phyloP scores from a whole-genome alignment of 2,797 vertebrate genomes.

The Falco naumanni region DNA sequence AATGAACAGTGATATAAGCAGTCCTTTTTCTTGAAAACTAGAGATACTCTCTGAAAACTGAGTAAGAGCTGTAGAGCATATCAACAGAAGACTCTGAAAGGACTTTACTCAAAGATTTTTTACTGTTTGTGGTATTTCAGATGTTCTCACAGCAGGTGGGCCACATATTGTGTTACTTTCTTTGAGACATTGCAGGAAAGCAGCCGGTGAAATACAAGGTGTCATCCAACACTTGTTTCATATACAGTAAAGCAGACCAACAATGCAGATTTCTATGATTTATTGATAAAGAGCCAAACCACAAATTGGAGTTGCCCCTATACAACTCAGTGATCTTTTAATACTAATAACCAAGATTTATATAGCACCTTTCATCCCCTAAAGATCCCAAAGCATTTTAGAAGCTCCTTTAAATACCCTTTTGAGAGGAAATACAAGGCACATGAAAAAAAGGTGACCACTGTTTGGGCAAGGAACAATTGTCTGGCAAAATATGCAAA shows the following conservation, averaged over 20 bases:
- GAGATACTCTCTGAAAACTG: neutral
- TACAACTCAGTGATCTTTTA: slow-evolving; percentile 28
- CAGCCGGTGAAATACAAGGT: slow-evolving; percentile 50
- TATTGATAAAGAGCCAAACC: slow-evolving; percentile 8
- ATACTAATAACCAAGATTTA: slow-evolving; percentile 44
- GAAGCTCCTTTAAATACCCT: neutral
- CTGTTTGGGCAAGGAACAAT: neutral
- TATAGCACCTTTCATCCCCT: neutral
- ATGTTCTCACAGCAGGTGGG: slow-evolving; percentile 47
- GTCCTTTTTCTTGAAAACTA: neutral
- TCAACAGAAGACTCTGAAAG: slow-evolving; percentile 8
- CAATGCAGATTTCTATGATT: slow-evolving; percentile 47
- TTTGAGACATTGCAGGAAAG: slow-evolving; percentile 41
- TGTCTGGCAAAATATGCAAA: neutral
- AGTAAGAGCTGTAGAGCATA: neutral
- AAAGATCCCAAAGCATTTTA: slow-evolving; percentile 40
- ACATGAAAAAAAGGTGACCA: neutral
- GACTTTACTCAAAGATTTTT: slow-evolving; percentile 38
- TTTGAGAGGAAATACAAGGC: neutral
- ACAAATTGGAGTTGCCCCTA: neutral
- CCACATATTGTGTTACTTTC: slow-evolving; percentile 39
- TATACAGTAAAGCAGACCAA: slow-evolving; percentile 12
- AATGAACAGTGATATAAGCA: neutral
- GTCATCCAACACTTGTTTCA: slow-evolving; percentile 39
- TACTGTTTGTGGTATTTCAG: slow-evolving; percentile 34